Evolutionary conservation across 2,888 invertebrate genomes (phyloP), one percentile per base, ranked within the genome.

Genomic region (Leptinotarsa juncta): DNA sequence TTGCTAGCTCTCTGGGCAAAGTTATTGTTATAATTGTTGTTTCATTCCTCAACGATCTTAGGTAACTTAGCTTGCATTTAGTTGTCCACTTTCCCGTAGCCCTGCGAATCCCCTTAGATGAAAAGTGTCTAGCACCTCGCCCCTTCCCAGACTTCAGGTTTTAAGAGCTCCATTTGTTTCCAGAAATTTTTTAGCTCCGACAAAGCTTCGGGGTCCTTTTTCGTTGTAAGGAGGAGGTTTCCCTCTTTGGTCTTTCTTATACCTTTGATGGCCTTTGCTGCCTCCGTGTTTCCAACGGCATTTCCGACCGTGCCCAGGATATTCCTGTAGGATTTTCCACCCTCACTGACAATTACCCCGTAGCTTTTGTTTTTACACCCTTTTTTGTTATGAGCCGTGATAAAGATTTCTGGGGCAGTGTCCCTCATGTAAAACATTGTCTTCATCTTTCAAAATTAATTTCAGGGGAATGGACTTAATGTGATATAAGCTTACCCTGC

Each of bases 161-260:
- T 67, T 26, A 14, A 68, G 2, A 4, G 16, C 14, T 5, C 32
- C 18, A 4, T 53, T 18, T 1, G 18, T 53, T 15, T 26, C 26
- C 10, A 68, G 12, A 42, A 55, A 18, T 20, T 55, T 0, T 10
- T 53, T 1, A 68, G 18, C 14, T 53, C 26, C 1, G 4, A 2
- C n/a, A 68, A 20, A 15, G 67, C 67, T 3, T 4, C 55, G 4
- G 14, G n/a, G n/a, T 67, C 55, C 12, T 67, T 67, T 3, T 67
- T 42, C 55, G 14, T 51, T 4, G 67, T 68, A 1, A 68, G 53
- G 0, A 68, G 10, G 1, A 68, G 57, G 23, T 32, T 67, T n/a
- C 66, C 67, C 16, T 72, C 57, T 32, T 26, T 66, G n/a, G 71
- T 72, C n/a, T 51, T 72, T 2, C 49, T 3, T 7, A 66, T 42